A percentile compares a stretch with the other conserved stretches of the same genome.
These are phyloP conservation scores for Phlogophora meticulosa DNA, from an alignment of 2,888 invertebrate genomes.

Conservation along the genomic window DNA sequence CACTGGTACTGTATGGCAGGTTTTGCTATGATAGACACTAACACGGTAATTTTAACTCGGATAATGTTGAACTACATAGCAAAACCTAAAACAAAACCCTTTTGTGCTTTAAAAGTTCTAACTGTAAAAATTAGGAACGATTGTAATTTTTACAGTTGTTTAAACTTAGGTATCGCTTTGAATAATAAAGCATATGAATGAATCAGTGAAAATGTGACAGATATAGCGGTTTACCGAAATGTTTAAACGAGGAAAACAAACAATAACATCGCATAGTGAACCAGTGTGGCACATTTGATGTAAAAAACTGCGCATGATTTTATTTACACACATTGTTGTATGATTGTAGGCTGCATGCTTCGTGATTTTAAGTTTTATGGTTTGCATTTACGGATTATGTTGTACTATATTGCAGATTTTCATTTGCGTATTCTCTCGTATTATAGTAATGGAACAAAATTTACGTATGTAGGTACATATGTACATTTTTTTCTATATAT, in stretches of 20 bases:
- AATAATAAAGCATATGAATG: conserved; percentile 35
- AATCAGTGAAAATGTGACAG: conserved; percentile 35
- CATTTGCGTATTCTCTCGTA: too few species aligned
- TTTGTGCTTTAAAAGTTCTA: conserved; percentile 17
- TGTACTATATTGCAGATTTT: too few species aligned
- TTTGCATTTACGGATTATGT: not conserved
- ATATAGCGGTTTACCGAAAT: conserved; percentile 7
- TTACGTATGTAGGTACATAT: too few species aligned
- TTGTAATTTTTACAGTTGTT: conserved; percentile 9
- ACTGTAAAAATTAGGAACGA: not conserved
- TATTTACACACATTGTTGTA: conserved; percentile 10
- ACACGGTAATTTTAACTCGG: too few species aligned
- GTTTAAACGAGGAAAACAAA: conserved; percentile 39
- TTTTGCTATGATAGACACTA: too few species aligned
- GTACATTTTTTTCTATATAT: too few species aligned
- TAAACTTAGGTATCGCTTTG: conserved; percentile 28
- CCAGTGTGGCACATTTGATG: conserved; percentile 27
- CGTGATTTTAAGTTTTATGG: conserved; percentile 12
- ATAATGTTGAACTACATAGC: too few species aligned
- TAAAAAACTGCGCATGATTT: conserved; percentile 32
- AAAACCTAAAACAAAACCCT: not conserved
- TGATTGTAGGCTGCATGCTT: conserved; percentile 22
- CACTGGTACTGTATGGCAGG: too few species aligned
- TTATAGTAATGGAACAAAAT: too few species aligned
- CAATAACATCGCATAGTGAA: conserved; percentile 8